These are phyloP conservation scores for Chrysolina americana DNA, from an alignment of 2,888 invertebrate species.

Conservation along the genomic window DNA sequence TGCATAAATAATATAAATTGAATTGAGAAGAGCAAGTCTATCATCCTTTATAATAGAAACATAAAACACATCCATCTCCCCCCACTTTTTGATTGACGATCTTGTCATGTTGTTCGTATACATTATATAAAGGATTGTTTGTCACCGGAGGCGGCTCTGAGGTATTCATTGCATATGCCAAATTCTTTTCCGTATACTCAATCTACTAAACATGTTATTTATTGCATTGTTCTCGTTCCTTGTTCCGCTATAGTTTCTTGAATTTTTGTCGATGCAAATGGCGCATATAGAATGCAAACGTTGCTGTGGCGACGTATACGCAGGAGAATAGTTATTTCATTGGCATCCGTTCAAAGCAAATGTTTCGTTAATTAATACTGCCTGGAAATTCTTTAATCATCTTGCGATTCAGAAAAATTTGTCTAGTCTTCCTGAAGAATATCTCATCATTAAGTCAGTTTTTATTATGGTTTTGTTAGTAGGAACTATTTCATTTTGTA, in stretches of 20 bases:
- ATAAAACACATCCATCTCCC: neutral
- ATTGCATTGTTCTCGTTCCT: conserved; percentile 21
- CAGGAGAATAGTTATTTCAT: neutral
- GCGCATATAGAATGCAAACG: conserved; percentile 7
- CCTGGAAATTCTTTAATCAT: neutral
- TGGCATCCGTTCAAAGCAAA: conserved; percentile 18
- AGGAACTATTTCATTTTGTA: too few relatives aligned
- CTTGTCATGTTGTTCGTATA: neutral
- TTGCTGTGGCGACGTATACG: neutral
- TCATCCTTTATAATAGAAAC: neutral
- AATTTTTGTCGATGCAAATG: conserved; percentile 12
- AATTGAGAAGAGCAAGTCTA: too few relatives aligned
- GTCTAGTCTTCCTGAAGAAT: too few relatives aligned
- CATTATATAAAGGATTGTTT: conserved; percentile 4
- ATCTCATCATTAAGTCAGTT: too few relatives aligned
- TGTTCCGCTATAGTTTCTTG: conserved; percentile 12
- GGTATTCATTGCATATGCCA: conserved; percentile 14
- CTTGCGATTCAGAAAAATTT: neutral
- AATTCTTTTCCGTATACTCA: conserved; percentile 8
- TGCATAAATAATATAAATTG: neutral
- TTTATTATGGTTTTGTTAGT: too few relatives aligned
- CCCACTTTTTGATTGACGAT: neutral
- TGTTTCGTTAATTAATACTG: conserved; percentile 18
- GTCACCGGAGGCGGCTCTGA: neutral
- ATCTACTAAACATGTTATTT: conserved; percentile 19